Evolutionary conservation across 2,113 vertebrate species (phyloP), one percentile per base, ranked within the genome.

Genomic region (Sus scrofa): DNA sequence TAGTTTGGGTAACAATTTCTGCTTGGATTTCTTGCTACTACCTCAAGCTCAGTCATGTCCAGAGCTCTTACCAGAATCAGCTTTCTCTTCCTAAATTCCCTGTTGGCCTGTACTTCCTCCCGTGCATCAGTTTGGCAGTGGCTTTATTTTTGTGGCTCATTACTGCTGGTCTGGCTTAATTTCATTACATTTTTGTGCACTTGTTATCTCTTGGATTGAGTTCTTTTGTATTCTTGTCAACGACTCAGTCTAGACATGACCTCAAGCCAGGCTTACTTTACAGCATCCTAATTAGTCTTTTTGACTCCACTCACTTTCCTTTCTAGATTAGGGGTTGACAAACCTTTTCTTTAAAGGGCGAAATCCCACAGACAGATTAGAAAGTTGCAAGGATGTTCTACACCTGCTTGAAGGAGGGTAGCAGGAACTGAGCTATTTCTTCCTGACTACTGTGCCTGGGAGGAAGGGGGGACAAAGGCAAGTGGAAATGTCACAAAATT

Each of bases 161-260:
- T 85, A 85, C 11, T 85, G 18, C 37, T 4, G 91, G 50, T 89
- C 58, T 92, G 50, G 67, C 79, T 94, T 92, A 77, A 85, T 68
- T 84, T 44, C 11, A 74, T 14, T 71, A 20, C 26, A 67, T 74
- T 92, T 84, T 81, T 81, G 32, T 89, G 7, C 14, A 39, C 27
- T 91, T 63, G 65, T 85, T 34, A 71, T 78, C 37, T 82, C 79
- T 89, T 92, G 6, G 14, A 58, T 83, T 62, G 70, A 73, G 89
- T 70, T 93, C 39, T 82, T 90, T 94, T 78, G 30, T 85, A 12
- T 50, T 86, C 62, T 86, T 87, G 84, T 71, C 39, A 95, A 63
- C 67, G 44, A n/a, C 19, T 82, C 22, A 63, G 20, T 94, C 32
- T 81, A 95, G 54, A 89, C 54, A 67, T 86, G 62, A 86, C 37